phyloP scores from a whole-genome alignment of 2,797 vertebrate species.

The Clamator glandarius region DNA sequence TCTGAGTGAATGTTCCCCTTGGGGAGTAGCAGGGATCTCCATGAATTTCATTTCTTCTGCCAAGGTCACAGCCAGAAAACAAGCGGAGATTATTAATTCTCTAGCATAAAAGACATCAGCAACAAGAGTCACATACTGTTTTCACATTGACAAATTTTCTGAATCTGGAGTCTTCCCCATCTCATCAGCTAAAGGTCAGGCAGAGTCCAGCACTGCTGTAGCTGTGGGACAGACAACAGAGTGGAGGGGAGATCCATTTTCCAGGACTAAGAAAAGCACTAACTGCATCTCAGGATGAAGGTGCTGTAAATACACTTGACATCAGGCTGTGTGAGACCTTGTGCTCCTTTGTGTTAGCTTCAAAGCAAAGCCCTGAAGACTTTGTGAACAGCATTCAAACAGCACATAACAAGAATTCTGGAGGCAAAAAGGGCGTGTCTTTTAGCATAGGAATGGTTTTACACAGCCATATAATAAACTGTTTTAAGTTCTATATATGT shows the following conservation, averaged over 20 bases:
- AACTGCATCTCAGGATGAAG: neutral
- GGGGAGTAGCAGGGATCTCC: neutral
- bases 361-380: neutral
- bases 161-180: neutral
- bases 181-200: neutral
- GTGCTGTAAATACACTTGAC: neutral
- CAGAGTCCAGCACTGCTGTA: neutral
- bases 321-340: neutral
- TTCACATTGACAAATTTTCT: neutral
- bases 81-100: neutral
- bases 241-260: neutral
- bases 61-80: neutral
- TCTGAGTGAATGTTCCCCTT: neutral
- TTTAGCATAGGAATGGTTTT: neutral
- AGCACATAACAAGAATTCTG: neutral
- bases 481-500: too few species aligned
- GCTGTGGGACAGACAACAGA: neutral
- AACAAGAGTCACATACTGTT: neutral
- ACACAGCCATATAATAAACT: neutral
- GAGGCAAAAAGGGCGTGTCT: neutral
- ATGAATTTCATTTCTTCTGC: neutral
- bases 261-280: neutral
- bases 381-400: neutral
- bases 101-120: neutral
- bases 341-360: neutral